These are phyloP conservation scores for Pelecanoides urinatrix DNA, from an alignment of 2,113 vertebrate species.

Conservation along the genomic window DNA sequence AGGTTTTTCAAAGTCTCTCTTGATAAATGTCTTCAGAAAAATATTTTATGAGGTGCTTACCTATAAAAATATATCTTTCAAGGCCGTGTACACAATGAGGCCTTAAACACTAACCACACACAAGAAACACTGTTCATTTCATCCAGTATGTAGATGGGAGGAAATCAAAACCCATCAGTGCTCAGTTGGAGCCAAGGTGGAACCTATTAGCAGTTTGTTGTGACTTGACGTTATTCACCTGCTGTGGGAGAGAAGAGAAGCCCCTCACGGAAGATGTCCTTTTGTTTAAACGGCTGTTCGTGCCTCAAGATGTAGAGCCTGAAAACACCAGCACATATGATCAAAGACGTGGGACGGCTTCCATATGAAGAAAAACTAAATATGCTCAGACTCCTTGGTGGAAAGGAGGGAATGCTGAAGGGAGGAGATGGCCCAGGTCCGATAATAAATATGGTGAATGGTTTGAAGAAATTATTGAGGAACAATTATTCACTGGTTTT, in stretches of 20 bases:
- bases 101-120: conserved; percentile 59
- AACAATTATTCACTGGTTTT: background rate
- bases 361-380: background rate
- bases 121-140: conserved; percentile 24
- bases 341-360: background rate
- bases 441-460: background rate
- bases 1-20: conserved; percentile 69
- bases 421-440: background rate
- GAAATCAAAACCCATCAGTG: background rate
- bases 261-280: background rate
- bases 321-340: background rate
- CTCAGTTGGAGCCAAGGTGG: background rate
- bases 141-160: background rate
- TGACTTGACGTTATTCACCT: conserved; percentile 62
- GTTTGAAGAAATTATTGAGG: background rate
- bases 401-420: background rate
- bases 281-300: background rate
- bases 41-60: conserved; percentile 73
- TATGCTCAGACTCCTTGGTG: background rate
- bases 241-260: background rate
- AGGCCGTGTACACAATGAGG: conserved; percentile 23
- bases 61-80: conserved; percentile 74
- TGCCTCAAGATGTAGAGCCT: background rate
- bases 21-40: conserved; percentile 80
- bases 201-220: conserved; percentile 56